These are phyloP conservation scores for Hemicentrotus pulcherrimus DNA, from an alignment of 35 echinoderm and acorn worm genomes.

Conservation along the genomic window DNA sequence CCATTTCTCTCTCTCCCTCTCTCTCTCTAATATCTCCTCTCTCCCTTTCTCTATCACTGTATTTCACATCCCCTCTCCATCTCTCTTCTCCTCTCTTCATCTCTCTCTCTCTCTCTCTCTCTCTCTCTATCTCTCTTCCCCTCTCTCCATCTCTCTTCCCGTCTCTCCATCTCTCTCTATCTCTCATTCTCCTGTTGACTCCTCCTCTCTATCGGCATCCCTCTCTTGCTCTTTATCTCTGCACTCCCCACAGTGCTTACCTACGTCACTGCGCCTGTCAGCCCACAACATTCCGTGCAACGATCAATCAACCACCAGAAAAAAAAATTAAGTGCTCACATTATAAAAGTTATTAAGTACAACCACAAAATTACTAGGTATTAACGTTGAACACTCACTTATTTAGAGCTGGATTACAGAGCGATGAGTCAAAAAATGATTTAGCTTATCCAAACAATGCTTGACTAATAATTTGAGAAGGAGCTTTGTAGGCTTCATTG, in stretches of 20 bases:
- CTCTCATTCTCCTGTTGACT: neutral
- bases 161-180: too few relatives aligned
- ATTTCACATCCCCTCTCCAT: too few relatives aligned
- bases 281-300: neutral
- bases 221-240: neutral
- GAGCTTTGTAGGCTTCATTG: neutral
- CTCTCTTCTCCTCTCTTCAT: too few relatives aligned
- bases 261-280: neutral
- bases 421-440: neutral
- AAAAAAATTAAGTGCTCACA: constrained; percentile 5
- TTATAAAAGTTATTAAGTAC: constrained; percentile 5
- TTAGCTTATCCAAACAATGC: neutral
- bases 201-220: neutral
- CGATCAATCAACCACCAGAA: neutral
- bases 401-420: constrained; percentile 2
- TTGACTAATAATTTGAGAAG: neutral
- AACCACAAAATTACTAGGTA: neutral
- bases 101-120: too few relatives aligned
- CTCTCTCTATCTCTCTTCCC: too few relatives aligned
- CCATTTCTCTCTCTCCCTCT: neutral
- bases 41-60: too few relatives aligned
- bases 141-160: too few relatives aligned
- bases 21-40: too few relatives aligned
- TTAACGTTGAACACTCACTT: neutral
- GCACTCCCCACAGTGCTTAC: neutral